phyloP scores from a whole-genome alignment of 2,113 vertebrate genomes.

The Solenodon paradoxus region DNA sequence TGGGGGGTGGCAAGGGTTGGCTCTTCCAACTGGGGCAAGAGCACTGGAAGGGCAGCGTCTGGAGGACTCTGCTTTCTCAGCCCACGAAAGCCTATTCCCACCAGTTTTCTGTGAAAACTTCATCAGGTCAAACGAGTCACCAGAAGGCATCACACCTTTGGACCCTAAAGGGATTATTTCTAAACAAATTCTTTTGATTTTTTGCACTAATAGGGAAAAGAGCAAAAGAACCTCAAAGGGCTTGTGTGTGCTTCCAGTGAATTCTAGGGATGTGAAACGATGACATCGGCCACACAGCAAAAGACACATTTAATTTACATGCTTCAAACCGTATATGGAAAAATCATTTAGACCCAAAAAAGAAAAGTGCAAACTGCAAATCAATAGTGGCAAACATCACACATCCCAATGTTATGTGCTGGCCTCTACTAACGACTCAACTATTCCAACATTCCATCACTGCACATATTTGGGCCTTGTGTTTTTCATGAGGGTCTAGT shows the following conservation, averaged over 20 bases:
- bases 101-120: not conserved
- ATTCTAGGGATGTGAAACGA: constrained; percentile 66
- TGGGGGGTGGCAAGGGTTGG: too few species aligned
- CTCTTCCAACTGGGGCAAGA: too few species aligned
- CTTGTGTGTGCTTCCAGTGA: constrained; percentile 47
- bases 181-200: not conserved
- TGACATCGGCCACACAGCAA: constrained; percentile 49
- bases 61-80: not conserved
- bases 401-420: constrained; percentile 33
- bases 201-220: not conserved
- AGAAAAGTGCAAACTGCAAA: constrained; percentile 45
- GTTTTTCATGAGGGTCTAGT: constrained; percentile 7
- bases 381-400: constrained; percentile 57
- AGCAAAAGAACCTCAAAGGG: not conserved
- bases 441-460: not conserved
- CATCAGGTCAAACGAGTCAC: not conserved
- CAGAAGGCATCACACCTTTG: not conserved
- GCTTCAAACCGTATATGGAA: constrained; percentile 64
- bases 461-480: constrained; percentile 48
- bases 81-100: not conserved
- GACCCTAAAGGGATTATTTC: not conserved
- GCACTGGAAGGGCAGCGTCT: too few species aligned
- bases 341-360: constrained; percentile 60
- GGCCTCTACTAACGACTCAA: not conserved
- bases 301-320: constrained; percentile 69